A percentile compares a stretch with the other conserved stretches of the same genome.
These are phyloP conservation scores for Leucania comma DNA, from an alignment of 2,888 invertebrate species.

Conservation along the genomic window DNA sequence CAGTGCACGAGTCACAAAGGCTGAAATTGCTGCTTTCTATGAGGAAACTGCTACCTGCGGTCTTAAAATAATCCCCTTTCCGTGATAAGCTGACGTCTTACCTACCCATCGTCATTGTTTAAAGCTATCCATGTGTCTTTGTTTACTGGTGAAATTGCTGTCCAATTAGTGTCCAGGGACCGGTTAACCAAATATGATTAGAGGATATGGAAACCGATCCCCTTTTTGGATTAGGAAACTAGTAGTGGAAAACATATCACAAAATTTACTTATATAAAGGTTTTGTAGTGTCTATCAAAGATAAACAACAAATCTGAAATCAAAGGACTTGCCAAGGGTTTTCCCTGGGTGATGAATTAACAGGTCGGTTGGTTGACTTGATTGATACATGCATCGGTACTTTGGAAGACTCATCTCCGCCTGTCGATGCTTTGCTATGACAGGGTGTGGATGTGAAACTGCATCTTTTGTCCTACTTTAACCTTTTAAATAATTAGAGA, in stretches of 20 bases:
- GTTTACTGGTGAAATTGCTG: constrained; percentile 13
- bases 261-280: neutral
- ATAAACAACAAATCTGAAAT: constrained; percentile 14
- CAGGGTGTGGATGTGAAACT: too few relatives aligned
- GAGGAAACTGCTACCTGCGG: neutral
- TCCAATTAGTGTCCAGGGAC: neutral
- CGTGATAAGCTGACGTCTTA: neutral
- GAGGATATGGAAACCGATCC: neutral
- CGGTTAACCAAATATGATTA: neutral
- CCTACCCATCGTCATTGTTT: neutral
- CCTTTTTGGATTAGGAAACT: neutral
- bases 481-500: too few relatives aligned
- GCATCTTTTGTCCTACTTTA: too few relatives aligned
- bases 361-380: neutral
- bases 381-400: neutral
- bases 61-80: constrained; percentile 12
- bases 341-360: constrained; percentile 16
- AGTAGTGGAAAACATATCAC: neutral
- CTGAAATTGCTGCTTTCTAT: neutral
- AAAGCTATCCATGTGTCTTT: neutral
- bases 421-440: too few relatives aligned
- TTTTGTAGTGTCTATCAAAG: neutral
- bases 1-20: constrained; percentile 6
- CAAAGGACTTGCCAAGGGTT: neutral
- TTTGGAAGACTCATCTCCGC: neutral